phyloP scores from a whole-genome alignment of 2,888 invertebrate species.

The Synergus itoensis region DNA sequence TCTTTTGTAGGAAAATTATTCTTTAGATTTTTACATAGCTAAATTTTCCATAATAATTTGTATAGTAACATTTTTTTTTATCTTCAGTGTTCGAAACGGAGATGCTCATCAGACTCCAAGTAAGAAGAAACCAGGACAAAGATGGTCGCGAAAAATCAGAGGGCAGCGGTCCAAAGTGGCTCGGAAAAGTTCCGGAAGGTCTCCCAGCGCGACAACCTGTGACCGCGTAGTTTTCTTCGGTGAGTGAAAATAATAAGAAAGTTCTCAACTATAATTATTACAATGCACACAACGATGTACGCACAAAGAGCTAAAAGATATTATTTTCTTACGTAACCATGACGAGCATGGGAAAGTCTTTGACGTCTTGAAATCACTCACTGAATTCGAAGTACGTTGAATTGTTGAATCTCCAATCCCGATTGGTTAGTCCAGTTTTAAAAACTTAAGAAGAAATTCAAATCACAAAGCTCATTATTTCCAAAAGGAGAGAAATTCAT shows the following conservation, averaged over 20 bases:
- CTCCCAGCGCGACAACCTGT: conserved; percentile 46
- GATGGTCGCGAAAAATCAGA: conserved; percentile 83
- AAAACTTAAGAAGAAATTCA: background rate
- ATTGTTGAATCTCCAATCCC: background rate
- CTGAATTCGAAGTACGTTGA: conserved; percentile 18
- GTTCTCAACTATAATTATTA: conserved; percentile 31
- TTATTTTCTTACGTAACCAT: conserved; percentile 20
- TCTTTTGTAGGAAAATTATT: no score
- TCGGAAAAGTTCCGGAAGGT: conserved; percentile 68
- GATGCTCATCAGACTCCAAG: conserved; percentile 41
- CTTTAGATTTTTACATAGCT: no score
- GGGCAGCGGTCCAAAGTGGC: conserved; percentile 83
- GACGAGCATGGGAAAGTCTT: conserved; percentile 14
- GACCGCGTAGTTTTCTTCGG: conserved; percentile 20
- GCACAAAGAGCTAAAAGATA: background rate
- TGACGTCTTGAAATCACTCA: conserved; percentile 38
- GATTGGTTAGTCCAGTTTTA: background rate
- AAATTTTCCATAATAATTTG: no score
- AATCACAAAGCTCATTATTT: background rate
- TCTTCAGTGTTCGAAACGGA: background rate
- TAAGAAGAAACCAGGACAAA: conserved; percentile 60
- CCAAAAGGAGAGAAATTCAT: conserved; percentile 4
- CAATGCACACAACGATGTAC: conserved; percentile 7
- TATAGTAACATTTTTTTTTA: background rate
- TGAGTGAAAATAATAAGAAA: conserved; percentile 36